A percentile compares a stretch with the other conserved stretches of the same genome.
Evolutionary conservation across 2,113 vertebrate species (phyloP).

Genomic region (Sylvia atricapilla): DNA sequence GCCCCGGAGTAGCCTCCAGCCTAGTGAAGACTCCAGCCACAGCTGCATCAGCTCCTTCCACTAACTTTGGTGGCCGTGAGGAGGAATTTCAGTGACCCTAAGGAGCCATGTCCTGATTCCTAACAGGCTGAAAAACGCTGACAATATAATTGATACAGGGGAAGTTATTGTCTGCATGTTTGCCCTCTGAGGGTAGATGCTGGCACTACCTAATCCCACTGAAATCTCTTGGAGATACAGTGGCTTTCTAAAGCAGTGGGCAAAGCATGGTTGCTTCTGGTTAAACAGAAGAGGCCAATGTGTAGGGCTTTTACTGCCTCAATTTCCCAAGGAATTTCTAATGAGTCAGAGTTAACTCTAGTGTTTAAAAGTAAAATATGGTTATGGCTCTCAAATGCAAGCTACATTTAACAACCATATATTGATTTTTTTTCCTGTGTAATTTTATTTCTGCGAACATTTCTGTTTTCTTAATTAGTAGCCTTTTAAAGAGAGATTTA

Average conservation of each 20-base stretch:
- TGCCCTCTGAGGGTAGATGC: neutral
- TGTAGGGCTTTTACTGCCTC: slow-evolving; percentile 65
- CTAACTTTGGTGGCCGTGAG: neutral
- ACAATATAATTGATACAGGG: neutral
- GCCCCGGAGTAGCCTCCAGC: neutral
- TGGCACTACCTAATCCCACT: neutral
- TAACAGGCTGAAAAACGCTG: neutral
- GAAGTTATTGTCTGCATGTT: neutral
- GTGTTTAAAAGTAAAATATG: slow-evolving; percentile 77
- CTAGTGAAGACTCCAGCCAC: neutral
- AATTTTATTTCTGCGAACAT: slow-evolving; percentile 78
- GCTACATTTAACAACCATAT: slow-evolving; percentile 76
- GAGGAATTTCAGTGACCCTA: neutral
- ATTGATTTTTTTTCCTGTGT: slow-evolving; percentile 73
- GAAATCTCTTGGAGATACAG: neutral
- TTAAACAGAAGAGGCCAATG: slow-evolving; percentile 26
- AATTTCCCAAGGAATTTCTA: slow-evolving; percentile 72
- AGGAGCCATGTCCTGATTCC: fast-evolving
- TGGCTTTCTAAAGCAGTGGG: neutral
- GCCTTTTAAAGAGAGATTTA: slow-evolving; percentile 76
- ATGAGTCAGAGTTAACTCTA: slow-evolving; percentile 61
- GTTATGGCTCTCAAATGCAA: slow-evolving; percentile 73
- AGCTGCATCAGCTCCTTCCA: neutral
- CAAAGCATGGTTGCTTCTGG: neutral
- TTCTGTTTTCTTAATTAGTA: slow-evolving; percentile 82